Evolutionary conservation across 2,888 invertebrate species (phyloP).

Genomic region (Smittia aterrima): DNA sequence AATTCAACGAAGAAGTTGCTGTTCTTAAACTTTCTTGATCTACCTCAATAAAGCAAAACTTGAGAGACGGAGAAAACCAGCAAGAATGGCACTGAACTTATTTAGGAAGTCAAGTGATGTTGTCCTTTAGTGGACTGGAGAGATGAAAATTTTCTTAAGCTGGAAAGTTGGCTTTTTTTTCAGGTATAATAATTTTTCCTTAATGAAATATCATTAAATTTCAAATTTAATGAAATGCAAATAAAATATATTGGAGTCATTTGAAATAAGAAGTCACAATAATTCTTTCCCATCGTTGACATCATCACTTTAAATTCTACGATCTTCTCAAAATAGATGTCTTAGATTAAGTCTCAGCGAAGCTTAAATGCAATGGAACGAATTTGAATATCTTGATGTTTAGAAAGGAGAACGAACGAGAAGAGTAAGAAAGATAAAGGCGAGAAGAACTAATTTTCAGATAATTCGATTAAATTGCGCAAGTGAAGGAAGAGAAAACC

Average conservation of each 20-base stretch:
- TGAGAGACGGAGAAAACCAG: background rate
- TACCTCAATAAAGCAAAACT: slow-evolving; percentile 34
- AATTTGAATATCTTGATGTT: background rate
- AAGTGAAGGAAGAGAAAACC: slow-evolving; percentile 11
- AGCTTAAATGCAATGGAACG: background rate
- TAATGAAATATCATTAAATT: too few species aligned
- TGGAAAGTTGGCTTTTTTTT: too few species aligned
- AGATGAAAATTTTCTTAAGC: too few species aligned
- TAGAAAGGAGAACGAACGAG: background rate
- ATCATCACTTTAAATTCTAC: too few species aligned
- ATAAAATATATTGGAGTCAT: too few species aligned
- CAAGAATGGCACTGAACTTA: background rate
- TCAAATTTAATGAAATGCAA: too few species aligned
- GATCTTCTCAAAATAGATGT: background rate
- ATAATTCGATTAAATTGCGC: slow-evolving; percentile 40
- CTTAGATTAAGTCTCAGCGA: background rate
- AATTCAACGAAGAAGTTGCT: too few species aligned
- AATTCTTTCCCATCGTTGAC: background rate
- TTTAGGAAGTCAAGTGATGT: background rate
- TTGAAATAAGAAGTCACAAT: too few species aligned
- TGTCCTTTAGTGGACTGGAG: too few species aligned
- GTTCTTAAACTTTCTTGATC: slow-evolving; percentile 5
- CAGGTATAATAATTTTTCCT: too few species aligned
- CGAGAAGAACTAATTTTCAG: slow-evolving; percentile 39
- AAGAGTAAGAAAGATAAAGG: background rate